Conservation (phyloP, 2,797 vertebrate genomes). For the Petrocephalus sullivani region DNA sequence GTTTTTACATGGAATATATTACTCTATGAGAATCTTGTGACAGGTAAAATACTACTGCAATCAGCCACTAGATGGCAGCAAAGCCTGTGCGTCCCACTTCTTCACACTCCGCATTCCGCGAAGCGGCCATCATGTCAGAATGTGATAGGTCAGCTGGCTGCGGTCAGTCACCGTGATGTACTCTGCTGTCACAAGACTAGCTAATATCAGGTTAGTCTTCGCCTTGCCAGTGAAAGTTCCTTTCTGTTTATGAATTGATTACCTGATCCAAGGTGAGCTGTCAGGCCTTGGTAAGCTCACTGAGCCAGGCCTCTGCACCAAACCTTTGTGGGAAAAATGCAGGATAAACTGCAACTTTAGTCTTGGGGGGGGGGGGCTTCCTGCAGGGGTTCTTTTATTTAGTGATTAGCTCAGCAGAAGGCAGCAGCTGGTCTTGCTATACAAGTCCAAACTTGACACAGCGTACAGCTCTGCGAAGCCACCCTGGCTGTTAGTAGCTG, state of each 20-base stretch:
- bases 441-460: neutral
- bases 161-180: neutral
- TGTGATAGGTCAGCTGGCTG: neutral
- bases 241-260: neutral
- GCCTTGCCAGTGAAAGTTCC: neutral
- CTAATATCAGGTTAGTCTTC: neutral
- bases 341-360: conserved; percentile 34
- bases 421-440: neutral
- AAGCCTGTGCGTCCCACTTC: neutral
- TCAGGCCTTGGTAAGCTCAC: neutral
- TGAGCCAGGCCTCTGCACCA: conserved; percentile 35
- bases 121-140: neutral
- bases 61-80: conserved; percentile 30
- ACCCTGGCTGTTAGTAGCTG: neutral
- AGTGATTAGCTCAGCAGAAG: neutral
- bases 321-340: conserved; percentile 37
- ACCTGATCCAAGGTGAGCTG: neutral
- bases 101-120: neutral
- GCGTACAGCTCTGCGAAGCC: neutral
- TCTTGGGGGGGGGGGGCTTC: neutral
- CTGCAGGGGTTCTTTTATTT: neutral
- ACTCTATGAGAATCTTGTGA: neutral
- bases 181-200: neutral
- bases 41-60: neutral
- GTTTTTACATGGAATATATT: neutral